Conservation (phyloP, 2,113 vertebrate genomes). For the Nettapus auritus region DNA sequence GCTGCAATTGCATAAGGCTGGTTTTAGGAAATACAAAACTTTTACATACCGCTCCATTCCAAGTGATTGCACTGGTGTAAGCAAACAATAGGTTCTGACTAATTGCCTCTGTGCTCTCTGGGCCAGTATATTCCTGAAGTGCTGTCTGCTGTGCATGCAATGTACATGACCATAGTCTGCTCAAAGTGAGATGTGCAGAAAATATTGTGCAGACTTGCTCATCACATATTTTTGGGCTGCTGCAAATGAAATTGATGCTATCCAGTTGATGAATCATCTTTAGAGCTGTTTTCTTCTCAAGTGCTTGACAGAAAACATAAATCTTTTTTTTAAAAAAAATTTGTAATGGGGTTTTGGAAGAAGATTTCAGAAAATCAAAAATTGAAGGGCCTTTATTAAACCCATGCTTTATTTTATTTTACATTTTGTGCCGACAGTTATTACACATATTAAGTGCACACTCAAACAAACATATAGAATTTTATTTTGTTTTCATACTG, state of each 20-base stretch:
- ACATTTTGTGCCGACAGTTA: not conserved
- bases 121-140: not conserved
- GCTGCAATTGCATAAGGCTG: not conserved
- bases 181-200: not conserved
- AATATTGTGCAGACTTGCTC: not conserved
- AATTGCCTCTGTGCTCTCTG: not conserved
- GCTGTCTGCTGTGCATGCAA: not conserved
- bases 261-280: not conserved
- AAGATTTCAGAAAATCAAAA: not conserved
- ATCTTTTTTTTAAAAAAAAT: not conserved
- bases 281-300: not conserved
- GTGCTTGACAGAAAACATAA: not conserved
- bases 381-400: not conserved
- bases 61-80: not conserved
- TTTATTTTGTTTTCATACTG: not conserved
- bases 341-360: not conserved
- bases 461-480: not conserved
- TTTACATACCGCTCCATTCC: not conserved
- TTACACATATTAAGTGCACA: not conserved
- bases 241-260: not conserved
- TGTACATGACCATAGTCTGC: accelerated
- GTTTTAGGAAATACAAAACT: not conserved
- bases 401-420: not conserved
- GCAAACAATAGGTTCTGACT: not conserved
- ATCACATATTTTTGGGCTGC: not conserved